Evolutionary conservation across 2,797 vertebrate species (phyloP), one percentile per base, ranked within the genome.

Genomic region (Neosalanx taihuensis): DNA sequence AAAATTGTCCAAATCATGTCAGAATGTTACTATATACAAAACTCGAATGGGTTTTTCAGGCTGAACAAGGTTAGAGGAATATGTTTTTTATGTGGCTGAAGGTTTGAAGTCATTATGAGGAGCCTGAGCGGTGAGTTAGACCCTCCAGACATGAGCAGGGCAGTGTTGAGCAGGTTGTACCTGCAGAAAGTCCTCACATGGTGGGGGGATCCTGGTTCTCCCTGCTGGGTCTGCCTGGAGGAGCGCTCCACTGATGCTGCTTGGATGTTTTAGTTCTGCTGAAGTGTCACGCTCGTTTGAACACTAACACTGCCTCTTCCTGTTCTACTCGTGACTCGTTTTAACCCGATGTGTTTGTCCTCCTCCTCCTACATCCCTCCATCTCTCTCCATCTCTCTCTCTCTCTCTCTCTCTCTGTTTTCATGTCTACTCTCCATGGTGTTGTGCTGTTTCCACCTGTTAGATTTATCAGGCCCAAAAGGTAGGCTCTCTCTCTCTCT

Each of bases 391-490:
- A n/a, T 75, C 35, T 61, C 71, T 63, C 30, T 31, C 35, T 46
- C 72, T 69, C 35, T 46, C 72, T 69, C 37, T 46, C 72, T 75
- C 35, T 61, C 71, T 63, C 30, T 31, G 10, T 57, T 30, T 67
- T 33, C 59, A 4, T 67, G 1, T 51, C 37, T 75, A 63, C 35
- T 61, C 68, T 72, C 31, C 18, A 29, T 31, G 75, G 51, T 76
- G 64, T 6, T 12, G 1, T 9, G 26, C 64, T 26, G 49, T 56
- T 30, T 81, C 63, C 87, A 78, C 73, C 76, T 70, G 31, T 82
- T 59, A 96, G 96, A 94, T 97, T 83, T 96, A 95, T 87, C 94
- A 95, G 83, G 93, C 94, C 73, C 94, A 97, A 77, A 97, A 96
- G 96, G 96, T 98, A 95, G 81, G 91, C 86, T 56, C 20, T 64